Base-by-base conservation (phyloP, 1,140 invertebrate species). In the Aphidius gifuensis region DNA sequence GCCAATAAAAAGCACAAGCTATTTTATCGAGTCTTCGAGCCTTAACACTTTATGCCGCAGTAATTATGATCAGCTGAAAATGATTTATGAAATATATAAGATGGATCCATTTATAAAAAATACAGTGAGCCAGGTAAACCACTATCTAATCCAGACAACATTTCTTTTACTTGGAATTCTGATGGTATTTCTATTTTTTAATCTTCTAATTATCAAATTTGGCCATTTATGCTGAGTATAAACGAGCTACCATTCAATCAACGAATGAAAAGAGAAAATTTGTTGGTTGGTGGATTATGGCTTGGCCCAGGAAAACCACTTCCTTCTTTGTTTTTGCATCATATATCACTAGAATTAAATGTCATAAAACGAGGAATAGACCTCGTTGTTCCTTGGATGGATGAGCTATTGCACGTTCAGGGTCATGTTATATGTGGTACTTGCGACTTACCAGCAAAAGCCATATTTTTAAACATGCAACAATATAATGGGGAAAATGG, bases 271-370 rank as follows among this genome's bases (percentile, higher is more conserved):
- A 44, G 45, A 32, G 61, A 63, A 43, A 63, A 63, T 50, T 21
- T 55, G 16, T 47, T 57, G 4, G 48, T 68, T 51, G 58, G 54
- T 5, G 60, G 54, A 9, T 50, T 68, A 3, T 68, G 59, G 66
- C 65, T 63, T 53, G 66, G 58, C 58, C 4, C 16, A 7, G 43
- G 7, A 53, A 61, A 61, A 61, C 60, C 51, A 9, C 6, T 43
- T 23, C 38, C 50, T 23, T 23, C 8, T 11, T 53, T 43, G 23
- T 61, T 45, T 23, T 42, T 61, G 50, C 11, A n/a, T 23, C 39
- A 40, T 32, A 53, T 54, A 53, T 44, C 16, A 23, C 7, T 32
- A 21, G 59, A 61, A 39, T 43, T 61, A 9, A 40, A 54, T 2
- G 9, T 39, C 0, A 11, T 54, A 45, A 53, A 54, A 16, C 11